phyloP scores from a whole-genome alignment of 2,888 invertebrate genomes.

The Aspidiotus rigidus region DNA sequence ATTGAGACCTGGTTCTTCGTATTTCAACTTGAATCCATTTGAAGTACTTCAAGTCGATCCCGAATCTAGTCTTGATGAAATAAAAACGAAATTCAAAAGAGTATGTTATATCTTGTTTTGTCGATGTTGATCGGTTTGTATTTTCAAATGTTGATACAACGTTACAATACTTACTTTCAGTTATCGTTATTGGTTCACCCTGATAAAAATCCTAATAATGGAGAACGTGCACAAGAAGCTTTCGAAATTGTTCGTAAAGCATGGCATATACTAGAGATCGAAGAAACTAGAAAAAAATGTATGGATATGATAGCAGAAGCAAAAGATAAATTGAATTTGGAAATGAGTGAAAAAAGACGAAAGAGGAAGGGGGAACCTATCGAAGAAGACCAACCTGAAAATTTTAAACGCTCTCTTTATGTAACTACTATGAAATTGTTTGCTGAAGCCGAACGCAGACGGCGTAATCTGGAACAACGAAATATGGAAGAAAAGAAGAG shows the following conservation, averaged over 20 bases:
- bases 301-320: constrained; percentile 96
- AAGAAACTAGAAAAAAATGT: constrained; percentile 85
- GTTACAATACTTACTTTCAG: constrained; percentile 42
- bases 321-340: constrained; percentile 83
- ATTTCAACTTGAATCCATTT: constrained; percentile 96
- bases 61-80: constrained; percentile 76
- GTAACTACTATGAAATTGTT: constrained; percentile 97
- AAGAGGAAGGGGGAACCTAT: constrained; percentile 91
- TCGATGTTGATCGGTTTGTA: not conserved
- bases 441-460: constrained; percentile 92
- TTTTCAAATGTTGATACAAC: too few relatives aligned
- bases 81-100: constrained; percentile 91
- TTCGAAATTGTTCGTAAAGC: constrained; percentile 90
- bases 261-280: constrained; percentile 91
- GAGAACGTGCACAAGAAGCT: constrained; percentile 84
- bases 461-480: constrained; percentile 72
- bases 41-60: constrained; percentile 88
- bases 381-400: constrained; percentile 76
- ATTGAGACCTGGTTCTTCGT: constrained; percentile 91
- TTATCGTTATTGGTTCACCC: constrained; percentile 97
- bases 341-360: constrained; percentile 87
- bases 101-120: constrained; percentile 42
- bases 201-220: constrained; percentile 95
- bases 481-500: constrained; percentile 90
- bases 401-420: constrained; percentile 86